Conservation (phyloP, 2,113 vertebrate genomes). For the Paratilapia polleni region DNA sequence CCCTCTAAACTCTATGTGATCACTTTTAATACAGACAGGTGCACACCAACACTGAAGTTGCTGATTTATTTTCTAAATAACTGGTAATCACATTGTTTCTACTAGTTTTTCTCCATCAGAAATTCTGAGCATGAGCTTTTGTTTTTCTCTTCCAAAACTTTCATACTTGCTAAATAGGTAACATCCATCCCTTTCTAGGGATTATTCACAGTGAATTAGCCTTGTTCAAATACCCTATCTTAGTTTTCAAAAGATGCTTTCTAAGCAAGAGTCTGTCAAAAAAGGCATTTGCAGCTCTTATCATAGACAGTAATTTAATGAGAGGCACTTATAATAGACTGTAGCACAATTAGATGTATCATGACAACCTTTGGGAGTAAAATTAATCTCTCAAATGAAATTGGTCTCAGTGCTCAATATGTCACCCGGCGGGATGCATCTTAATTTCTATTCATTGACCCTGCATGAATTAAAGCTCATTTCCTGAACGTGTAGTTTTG, state of each 20-base stretch:
- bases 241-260: constrained; percentile 3
- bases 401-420: constrained; percentile 72
- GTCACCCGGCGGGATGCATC: constrained; percentile 71
- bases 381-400: constrained; percentile 81
- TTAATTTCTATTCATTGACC: constrained; percentile 80
- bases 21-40: not conserved
- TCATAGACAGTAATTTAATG: constrained; percentile 66
- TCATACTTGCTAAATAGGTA: not conserved
- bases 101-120: not conserved
- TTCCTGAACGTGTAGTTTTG: constrained; percentile 68
- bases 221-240: not conserved
- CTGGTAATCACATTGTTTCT: not conserved
- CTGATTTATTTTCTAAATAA: constrained; percentile 14
- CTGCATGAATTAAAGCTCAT: constrained; percentile 76
- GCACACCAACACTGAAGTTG: not conserved
- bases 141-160: not conserved
- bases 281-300: constrained; percentile 51
- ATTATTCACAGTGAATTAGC: not conserved
- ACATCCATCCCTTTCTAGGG: not conserved
- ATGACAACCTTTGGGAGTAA: constrained; percentile 81
- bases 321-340: constrained; percentile 74
- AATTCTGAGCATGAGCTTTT: not conserved
- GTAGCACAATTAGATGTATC: constrained; percentile 75
- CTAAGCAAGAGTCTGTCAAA: constrained; percentile 29
- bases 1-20: no score